Evolutionary conservation across 2,888 invertebrate species (phyloP).

Genomic region (Leucophenga maculata): DNA sequence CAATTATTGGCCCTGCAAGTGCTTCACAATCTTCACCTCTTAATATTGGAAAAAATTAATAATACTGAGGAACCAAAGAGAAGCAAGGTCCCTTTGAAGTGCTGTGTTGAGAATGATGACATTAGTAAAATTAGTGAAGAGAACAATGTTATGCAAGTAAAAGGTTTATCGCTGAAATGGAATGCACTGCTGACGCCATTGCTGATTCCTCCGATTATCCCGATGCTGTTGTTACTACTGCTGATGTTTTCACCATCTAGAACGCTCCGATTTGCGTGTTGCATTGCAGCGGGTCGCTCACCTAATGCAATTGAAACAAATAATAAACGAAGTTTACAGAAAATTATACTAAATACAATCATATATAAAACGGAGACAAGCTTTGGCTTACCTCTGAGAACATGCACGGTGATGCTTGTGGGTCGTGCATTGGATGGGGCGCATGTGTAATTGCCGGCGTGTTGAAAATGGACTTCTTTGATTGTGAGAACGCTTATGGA

Average conservation of each 20-base stretch:
- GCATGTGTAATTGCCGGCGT: slow-evolving; percentile 87
- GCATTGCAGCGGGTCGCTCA: slow-evolving; percentile 72
- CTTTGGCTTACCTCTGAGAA: slow-evolving; percentile 76
- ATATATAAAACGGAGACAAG: background rate
- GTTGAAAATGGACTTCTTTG: slow-evolving; percentile 77
- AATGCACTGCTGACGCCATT: slow-evolving; percentile 8
- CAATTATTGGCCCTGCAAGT: background rate
- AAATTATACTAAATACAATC: background rate
- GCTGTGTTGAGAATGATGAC: background rate
- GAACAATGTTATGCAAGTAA: background rate
- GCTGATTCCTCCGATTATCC: slow-evolving; percentile 44
- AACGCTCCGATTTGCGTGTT: slow-evolving; percentile 70
- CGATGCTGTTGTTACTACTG: slow-evolving; percentile 54
- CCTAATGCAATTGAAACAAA: slow-evolving; percentile 52
- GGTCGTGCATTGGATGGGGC: slow-evolving; percentile 85
- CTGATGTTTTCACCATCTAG: slow-evolving; percentile 62
- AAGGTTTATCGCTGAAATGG: background rate
- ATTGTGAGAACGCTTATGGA: slow-evolving; percentile 78
- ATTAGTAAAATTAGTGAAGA: background rate
- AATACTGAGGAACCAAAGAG: background rate
- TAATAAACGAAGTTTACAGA: slow-evolving; percentile 1
- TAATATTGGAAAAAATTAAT: too few species aligned
- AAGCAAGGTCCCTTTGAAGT: background rate
- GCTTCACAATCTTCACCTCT: background rate
- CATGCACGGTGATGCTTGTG: slow-evolving; percentile 83